Evolutionary conservation across 1,140 invertebrate genomes (phyloP).

Genomic region (Dinoponera quadriceps): DNA sequence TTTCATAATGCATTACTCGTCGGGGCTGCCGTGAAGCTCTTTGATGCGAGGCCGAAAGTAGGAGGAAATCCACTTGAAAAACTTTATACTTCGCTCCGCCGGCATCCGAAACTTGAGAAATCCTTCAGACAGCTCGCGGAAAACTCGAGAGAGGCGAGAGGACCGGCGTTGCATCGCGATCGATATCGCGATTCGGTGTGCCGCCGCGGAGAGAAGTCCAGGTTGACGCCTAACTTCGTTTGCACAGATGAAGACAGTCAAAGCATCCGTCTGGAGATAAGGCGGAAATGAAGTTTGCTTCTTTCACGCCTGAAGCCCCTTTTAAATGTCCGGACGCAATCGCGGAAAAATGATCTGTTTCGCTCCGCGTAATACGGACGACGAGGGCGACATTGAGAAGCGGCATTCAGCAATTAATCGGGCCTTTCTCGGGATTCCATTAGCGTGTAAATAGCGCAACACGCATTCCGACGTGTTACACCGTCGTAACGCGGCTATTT

Average conservation of each 20-base stretch:
- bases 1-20: slow-evolving; percentile 57
- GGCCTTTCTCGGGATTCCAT: not conserved
- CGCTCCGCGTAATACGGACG: not conserved
- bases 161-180: slow-evolving; percentile 56
- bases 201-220: slow-evolving; percentile 36
- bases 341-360: slow-evolving; percentile 44
- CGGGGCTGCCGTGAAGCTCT: slow-evolving; percentile 38
- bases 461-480: not conserved
- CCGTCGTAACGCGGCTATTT: not conserved
- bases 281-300: slow-evolving; percentile 53
- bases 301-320: slow-evolving; percentile 47
- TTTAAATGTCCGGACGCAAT: slow-evolving; percentile 53
- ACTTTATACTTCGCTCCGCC: slow-evolving; percentile 52
- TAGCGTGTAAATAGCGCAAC: not conserved
- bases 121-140: slow-evolving; percentile 55
- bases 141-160: slow-evolving; percentile 46
- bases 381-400: not conserved
- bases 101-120: slow-evolving; percentile 56
- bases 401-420: not conserved
- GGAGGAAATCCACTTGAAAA: slow-evolving; percentile 61
- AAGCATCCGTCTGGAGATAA: slow-evolving; percentile 58
- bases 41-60: slow-evolving; percentile 60
- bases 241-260: slow-evolving; percentile 35
- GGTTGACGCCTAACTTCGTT: slow-evolving; percentile 50
- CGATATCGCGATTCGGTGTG: slow-evolving; percentile 57